These are phyloP conservation scores for Ophiothrix spiculata DNA, from an alignment of 35 echinoderm and acorn worm genomes.

Conservation along the genomic window DNA sequence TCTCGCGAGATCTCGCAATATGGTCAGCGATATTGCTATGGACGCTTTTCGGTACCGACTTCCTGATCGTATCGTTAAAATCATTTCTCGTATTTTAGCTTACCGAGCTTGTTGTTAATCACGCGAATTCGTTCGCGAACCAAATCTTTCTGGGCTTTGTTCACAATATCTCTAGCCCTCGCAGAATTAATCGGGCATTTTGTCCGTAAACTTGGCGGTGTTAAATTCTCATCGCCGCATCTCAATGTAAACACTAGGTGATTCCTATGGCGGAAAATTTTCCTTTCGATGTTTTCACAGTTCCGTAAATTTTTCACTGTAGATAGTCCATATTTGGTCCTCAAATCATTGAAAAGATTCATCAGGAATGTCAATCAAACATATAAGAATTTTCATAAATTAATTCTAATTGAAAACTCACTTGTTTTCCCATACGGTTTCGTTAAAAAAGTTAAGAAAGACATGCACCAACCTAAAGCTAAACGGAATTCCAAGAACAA, in stretches of 20 bases:
- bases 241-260: background rate
- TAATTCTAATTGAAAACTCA: background rate
- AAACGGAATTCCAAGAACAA: background rate
- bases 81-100: background rate
- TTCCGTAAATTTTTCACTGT: background rate
- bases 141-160: background rate
- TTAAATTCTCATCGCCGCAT: background rate
- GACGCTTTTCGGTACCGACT: background rate
- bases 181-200: background rate
- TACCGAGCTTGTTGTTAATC: background rate
- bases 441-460: too few species aligned
- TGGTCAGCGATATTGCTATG: background rate
- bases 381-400: background rate
- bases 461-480: too few species aligned
- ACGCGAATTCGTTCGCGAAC: background rate
- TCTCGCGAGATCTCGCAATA: background rate
- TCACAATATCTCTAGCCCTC: background rate
- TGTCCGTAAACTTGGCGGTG: background rate
- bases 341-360: background rate
- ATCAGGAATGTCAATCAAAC: background rate
- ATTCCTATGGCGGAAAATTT: background rate
- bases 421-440: background rate
- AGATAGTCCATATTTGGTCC: background rate
- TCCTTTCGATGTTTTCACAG: background rate
- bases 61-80: background rate